Evolutionary conservation across 2,113 vertebrate species (phyloP).

Genomic region (Sceloporus undulatus): DNA sequence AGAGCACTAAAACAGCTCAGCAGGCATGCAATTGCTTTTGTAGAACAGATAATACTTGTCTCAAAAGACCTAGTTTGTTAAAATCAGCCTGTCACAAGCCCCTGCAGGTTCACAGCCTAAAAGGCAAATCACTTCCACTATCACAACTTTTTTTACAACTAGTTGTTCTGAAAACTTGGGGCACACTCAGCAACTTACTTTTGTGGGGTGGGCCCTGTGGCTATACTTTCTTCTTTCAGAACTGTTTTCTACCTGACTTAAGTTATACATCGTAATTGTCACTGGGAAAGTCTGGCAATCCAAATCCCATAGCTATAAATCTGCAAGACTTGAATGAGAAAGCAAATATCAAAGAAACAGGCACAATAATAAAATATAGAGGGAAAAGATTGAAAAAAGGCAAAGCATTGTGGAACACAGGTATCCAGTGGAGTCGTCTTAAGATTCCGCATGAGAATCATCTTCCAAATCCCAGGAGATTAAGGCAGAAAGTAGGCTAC

Average conservation of each 20-base stretch:
- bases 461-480: too few relatives aligned
- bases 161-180: neutral
- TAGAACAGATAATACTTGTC: neutral
- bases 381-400: neutral
- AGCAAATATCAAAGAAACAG: neutral
- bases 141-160: neutral
- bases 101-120: neutral
- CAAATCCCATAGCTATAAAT: neutral
- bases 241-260: neutral
- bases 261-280: neutral
- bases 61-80: neutral
- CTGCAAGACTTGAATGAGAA: neutral
- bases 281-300: neutral
- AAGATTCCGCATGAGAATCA: neutral
- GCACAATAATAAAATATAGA: neutral
- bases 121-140: neutral
- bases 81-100: neutral
- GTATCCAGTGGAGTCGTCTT: neutral
- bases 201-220: too few relatives aligned
- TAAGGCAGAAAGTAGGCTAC: neutral
- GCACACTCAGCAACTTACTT: neutral
- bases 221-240: neutral
- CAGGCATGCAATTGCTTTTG: slow-evolving; percentile 18
- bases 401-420: neutral
- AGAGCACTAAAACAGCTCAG: neutral